Percentiles rank a stretch among this genome's conserved stretches.
phyloP scores from a whole-genome alignment of 2,797 vertebrate species.

The Pangasius djambal region DNA sequence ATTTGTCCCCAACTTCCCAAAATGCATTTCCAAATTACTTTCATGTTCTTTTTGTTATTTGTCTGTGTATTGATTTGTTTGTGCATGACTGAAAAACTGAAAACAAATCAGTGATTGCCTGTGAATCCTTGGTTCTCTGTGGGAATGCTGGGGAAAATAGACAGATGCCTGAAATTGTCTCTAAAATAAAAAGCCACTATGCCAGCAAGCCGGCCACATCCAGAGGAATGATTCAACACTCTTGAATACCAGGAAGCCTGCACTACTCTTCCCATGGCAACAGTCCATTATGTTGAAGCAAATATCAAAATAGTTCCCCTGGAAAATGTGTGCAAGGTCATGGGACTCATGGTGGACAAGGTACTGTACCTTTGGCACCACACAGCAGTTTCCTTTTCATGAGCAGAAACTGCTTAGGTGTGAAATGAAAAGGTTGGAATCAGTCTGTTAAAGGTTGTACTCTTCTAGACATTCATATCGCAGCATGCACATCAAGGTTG shows the following conservation, averaged over 20 bases:
- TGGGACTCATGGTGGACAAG: background rate
- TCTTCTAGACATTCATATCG: background rate
- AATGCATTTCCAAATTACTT: background rate
- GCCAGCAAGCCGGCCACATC: background rate
- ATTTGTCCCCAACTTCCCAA: background rate
- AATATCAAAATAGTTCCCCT: background rate
- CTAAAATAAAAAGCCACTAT: background rate
- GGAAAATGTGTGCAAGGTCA: background rate
- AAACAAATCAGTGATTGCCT: background rate
- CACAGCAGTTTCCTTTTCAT: background rate
- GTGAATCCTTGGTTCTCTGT: background rate
- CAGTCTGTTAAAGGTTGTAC: background rate
- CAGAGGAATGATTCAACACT: background rate
- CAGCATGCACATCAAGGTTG: background rate
- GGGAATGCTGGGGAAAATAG: background rate
- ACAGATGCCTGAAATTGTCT: background rate
- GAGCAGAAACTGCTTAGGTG: background rate
- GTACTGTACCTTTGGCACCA: background rate
- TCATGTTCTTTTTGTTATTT: background rate
- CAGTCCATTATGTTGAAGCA: background rate
- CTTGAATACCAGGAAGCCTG: background rate
- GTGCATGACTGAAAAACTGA: background rate
- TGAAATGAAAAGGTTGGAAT: background rate
- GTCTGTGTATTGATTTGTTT: background rate
- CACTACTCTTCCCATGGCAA: background rate